Evolutionary conservation across 2,113 vertebrate species (phyloP).

Genomic region (Micronisus gabar): DNA sequence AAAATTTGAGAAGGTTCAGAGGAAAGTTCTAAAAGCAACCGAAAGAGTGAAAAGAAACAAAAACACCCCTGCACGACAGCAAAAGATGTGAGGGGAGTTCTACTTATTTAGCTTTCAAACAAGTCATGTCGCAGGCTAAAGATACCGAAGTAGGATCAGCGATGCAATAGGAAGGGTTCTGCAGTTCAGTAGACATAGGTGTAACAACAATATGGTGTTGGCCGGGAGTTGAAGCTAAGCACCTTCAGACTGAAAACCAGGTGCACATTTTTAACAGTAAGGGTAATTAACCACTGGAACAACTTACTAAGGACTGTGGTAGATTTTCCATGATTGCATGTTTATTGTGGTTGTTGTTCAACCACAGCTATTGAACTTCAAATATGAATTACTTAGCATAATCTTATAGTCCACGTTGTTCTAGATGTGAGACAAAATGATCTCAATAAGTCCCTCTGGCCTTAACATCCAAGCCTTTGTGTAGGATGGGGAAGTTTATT

Average conservation of each 20-base stretch:
- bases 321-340: constrained; percentile 39
- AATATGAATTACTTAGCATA: neutral
- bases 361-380: constrained; percentile 22
- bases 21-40: neutral
- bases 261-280: neutral
- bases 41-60: neutral
- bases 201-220: neutral
- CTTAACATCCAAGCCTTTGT: neutral
- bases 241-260: neutral
- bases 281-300: constrained; percentile 25
- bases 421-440: neutral
- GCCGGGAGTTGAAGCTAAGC: neutral
- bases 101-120: neutral
- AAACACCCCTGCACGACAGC: accelerated
- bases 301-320: constrained; percentile 33
- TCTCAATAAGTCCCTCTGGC: neutral
- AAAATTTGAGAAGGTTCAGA: neutral
- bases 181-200: neutral
- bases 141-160: neutral
- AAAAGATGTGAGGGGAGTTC: neutral
- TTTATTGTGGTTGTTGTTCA: constrained; percentile 48
- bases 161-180: neutral
- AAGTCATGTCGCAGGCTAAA: neutral
- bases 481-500: constrained; percentile 28
- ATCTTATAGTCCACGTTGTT: neutral